phyloP scores from a whole-genome alignment of 2,888 invertebrate species.

The Tipula confusa region DNA sequence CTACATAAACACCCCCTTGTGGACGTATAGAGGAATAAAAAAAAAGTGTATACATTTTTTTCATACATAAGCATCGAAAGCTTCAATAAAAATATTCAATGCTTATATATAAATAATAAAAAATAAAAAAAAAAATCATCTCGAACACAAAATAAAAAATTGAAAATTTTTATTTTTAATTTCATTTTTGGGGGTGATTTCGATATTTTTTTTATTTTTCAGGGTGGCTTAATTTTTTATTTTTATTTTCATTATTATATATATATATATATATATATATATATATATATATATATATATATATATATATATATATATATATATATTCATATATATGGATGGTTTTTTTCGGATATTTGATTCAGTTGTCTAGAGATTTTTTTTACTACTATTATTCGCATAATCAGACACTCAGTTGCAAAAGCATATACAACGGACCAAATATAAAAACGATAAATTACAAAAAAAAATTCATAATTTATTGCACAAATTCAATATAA shows the following conservation, averaged over 20 bases:
- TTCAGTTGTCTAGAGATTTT: constrained; percentile 20
- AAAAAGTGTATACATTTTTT: background rate
- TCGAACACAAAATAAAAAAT: constrained; percentile 25
- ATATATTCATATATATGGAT: constrained; percentile 7
- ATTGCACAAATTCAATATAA: constrained; percentile 3
- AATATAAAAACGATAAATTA: background rate
- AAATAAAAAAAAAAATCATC: constrained; percentile 13
- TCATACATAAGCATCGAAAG: constrained; percentile 20
- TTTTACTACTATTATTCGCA: constrained; percentile 8
- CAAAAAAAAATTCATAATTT: background rate
- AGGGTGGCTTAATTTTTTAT: constrained; percentile 13
- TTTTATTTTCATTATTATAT: constrained; percentile 20
- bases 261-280: background rate
- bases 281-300: background rate
- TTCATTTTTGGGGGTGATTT: constrained; percentile 14
- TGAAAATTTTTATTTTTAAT: constrained; percentile 15
- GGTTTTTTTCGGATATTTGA: background rate
- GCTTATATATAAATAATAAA: background rate
- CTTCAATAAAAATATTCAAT: constrained; percentile 25
- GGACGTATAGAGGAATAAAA: constrained; percentile 14
- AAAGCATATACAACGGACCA: background rate
- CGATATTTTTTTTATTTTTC: background rate
- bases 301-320: background rate
- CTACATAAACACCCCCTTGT: constrained; percentile 25
- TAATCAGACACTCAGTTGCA: constrained; percentile 20